Conservation (phyloP, 2,797 vertebrate species). For the Furcifer pardalis region DNA sequence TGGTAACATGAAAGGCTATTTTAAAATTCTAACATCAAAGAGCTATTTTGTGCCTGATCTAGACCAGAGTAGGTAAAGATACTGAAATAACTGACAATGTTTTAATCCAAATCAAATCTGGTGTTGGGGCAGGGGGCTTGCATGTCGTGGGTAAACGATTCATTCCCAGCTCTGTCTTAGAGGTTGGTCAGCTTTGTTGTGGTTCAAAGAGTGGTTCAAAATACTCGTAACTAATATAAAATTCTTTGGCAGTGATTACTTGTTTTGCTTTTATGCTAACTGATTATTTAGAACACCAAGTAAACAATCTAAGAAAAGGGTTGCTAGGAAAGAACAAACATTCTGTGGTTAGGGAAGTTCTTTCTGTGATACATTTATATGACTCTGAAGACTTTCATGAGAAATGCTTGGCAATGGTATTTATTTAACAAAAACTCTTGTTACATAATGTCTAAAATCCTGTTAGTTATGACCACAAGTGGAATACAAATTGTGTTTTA, state of each 20-base stretch:
- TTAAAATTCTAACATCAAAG: too few species aligned
- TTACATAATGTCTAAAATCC: neutral
- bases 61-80: too few species aligned
- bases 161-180: too few species aligned
- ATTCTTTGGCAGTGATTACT: neutral
- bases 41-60: too few species aligned
- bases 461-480: too few species aligned
- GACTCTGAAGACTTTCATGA: neutral
- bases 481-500: too few species aligned
- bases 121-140: too few species aligned
- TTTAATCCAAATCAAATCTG: too few species aligned
- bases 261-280: neutral
- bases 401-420: neutral
- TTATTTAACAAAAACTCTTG: neutral
- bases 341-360: slow-evolving; percentile 4
- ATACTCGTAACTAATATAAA: neutral
- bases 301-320: neutral
- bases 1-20: too few species aligned
- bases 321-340: slow-evolving; percentile 13
- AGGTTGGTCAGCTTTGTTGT: neutral
- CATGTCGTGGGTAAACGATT: too few species aligned
- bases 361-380: neutral
- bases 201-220: neutral
- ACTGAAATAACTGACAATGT: too few species aligned
- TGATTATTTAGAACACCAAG: neutral